Base-by-base conservation (phyloP, 2,113 vertebrate genomes). In the Vimba vimba region DNA sequence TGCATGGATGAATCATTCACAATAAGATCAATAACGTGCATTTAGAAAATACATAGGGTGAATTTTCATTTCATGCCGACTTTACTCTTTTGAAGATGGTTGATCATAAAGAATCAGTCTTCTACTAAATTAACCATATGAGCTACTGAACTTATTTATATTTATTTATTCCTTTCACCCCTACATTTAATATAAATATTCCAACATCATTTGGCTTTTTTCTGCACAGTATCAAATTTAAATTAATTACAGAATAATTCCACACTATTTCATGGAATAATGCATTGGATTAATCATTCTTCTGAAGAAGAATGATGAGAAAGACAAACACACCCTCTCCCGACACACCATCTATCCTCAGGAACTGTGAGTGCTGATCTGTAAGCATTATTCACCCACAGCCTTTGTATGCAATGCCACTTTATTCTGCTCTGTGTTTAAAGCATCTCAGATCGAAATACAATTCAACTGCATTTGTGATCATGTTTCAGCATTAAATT, bases 241-340 rank as follows among this genome's bases (percentile, higher is more conserved):
- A 74, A 71, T 71, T 15, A 25, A 74, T 74, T 25, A 74, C 71
- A 74, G 23, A 25, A n/a, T 47, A 55, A 80, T 60, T 47, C 15
- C 30, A 66, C 6, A 15, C 52, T 47, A 30, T 69, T 47, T 43
- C 3, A 4, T 60, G 50, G 57, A 50, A 33, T 45, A 36, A 33
- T 33, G 7, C 30, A 77, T 4, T 77, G 47, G 25, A 55, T 77
- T 55, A 33, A 50, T 52, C 11, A 77, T 77, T 77, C 0, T 77
- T 77, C 55, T 77, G 25, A 77, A 77, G n/a, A 55, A 77, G 74
- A 47, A 47, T 81, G 52, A 47, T 81, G 4, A 75, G 66, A 74
- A 59, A 71, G 77, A 86, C 79, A 75, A 82, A 82, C 79, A 62
- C 85, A 86, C 69, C 85, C 80, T 82, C 47, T 82, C 27, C 30